Evolutionary conservation across 2,888 invertebrate species (phyloP), one percentile per base, ranked within the genome.

Genomic region (Clistopyga incitator): DNA sequence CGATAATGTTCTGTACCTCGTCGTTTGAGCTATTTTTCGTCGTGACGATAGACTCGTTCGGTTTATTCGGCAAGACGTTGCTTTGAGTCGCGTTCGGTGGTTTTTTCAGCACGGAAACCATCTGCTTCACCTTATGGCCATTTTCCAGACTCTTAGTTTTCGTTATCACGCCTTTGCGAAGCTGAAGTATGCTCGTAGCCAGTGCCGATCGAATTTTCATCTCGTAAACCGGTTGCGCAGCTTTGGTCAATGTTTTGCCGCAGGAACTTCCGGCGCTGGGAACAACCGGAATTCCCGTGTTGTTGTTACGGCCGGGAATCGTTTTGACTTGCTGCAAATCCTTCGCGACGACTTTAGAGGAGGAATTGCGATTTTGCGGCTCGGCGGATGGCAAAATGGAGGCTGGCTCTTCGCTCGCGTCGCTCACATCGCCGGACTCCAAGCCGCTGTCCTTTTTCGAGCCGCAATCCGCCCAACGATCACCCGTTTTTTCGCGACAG

Each of bases 31-130:
- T 89, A 56, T 91, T 91, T 25, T 87, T 89, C 15, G 90, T 91
- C 3, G 91, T 90, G 3, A 91, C 88, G 72, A 91, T 89, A 70
- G 88, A 90, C 81, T 92, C 90, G 45, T 88, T 90, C 4, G 85
- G 54, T 74, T 87, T 87, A 38, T 50, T 86, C 3, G 72, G 77
- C 11, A 87, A n/a, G 10, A 86, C 29, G 13, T 87, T 81, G n/a
- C 77, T 68, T 79, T 88, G 70, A 88, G 89, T 72, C 34, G 82
- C 76, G 52, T 85, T 85, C 67, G 91, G 93, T 74, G 94, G 93
- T 50, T 94, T 93, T 88, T 94, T 95, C 54, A 95, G 86, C 45
- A 95, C 91, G 1, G 95, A 95, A 6, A 95, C 93, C 94, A 95
- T 95, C 70, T 86, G 93, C 89, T 84, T 89, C 3, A 84, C 77